These are phyloP conservation scores for Linnaemya vulpina DNA, from an alignment of 2,888 invertebrate species.

Conservation along the genomic window DNA sequence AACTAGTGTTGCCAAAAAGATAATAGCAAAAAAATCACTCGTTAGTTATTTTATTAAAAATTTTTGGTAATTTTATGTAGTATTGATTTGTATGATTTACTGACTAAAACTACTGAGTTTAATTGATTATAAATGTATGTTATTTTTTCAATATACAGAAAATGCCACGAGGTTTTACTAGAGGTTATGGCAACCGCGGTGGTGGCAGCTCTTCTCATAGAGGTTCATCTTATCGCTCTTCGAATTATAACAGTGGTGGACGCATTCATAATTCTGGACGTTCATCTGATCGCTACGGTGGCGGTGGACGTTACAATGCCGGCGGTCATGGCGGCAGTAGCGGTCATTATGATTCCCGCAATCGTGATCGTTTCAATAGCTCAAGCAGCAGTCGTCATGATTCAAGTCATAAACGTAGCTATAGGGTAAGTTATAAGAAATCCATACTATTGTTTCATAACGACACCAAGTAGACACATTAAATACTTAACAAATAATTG, in stretches of 20 bases:
- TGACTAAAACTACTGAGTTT: too few species aligned
- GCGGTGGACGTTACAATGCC: slow-evolving; percentile 74
- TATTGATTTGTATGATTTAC: too few species aligned
- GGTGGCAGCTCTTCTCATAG: slow-evolving; percentile 74
- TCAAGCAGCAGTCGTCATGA: slow-evolving; percentile 75
- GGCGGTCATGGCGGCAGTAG: slow-evolving; percentile 77
- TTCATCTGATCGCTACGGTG: slow-evolving; percentile 77
- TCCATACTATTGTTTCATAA: background rate
- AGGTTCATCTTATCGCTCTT: slow-evolving; percentile 75
- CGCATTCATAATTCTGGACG: slow-evolving; percentile 80
- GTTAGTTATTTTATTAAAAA: too few species aligned
- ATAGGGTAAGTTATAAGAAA: slow-evolving; percentile 77
- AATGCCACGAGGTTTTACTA: slow-evolving; percentile 65
- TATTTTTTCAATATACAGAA: slow-evolving; percentile 10
- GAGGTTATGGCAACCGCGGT: slow-evolving; percentile 71
- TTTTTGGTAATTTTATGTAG: too few species aligned
- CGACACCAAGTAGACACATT: background rate
- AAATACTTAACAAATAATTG: background rate
- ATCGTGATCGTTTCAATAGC: slow-evolving; percentile 74
- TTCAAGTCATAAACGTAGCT: slow-evolving; percentile 79
- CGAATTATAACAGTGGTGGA: slow-evolving; percentile 76
- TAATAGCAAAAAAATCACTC: too few species aligned
- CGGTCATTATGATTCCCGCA: slow-evolving; percentile 78
- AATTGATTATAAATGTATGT: too few species aligned
- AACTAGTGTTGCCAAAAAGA: too few species aligned